phyloP scores from a whole-genome alignment of 2,797 vertebrate species.

The Sebastes matsubarae region DNA sequence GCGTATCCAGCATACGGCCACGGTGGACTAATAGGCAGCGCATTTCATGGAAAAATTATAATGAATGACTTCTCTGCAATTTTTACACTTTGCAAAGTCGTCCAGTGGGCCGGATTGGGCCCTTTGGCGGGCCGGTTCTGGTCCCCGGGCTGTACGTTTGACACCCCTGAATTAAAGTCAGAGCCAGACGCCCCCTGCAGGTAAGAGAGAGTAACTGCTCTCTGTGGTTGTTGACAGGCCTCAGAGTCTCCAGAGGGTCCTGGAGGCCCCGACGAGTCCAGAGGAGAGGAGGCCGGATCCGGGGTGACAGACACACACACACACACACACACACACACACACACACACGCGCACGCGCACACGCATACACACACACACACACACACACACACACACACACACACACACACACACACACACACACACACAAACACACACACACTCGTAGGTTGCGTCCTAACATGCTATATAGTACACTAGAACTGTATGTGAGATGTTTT shows the following conservation, averaged over 20 bases:
- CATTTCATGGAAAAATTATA: too few relatives aligned
- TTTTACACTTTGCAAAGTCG: too few relatives aligned
- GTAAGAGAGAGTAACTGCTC: neutral
- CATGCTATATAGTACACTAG: too few relatives aligned
- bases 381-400: neutral
- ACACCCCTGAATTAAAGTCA: too few relatives aligned
- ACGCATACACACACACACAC: neutral
- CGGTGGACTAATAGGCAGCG: too few relatives aligned
- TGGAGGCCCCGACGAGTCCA: neutral
- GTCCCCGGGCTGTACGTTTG: too few relatives aligned
- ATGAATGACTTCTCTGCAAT: too few relatives aligned
- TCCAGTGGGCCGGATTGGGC: too few relatives aligned
- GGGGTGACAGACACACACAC: constrained; percentile 4
- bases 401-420: neutral
- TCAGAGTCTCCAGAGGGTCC: neutral
- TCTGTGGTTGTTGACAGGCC: neutral
- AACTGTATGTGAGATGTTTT: too few relatives aligned
- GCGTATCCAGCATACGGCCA: too few relatives aligned
- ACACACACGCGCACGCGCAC: neutral
- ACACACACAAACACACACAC: neutral
- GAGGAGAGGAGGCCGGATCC: neutral
- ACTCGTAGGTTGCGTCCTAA: too few relatives aligned
- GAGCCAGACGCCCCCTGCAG: neutral
- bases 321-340: neutral
- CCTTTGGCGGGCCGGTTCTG: too few relatives aligned